Percentiles rank a stretch among this genome's conserved stretches.
Conservation (phyloP, 2,888 invertebrate genomes). For the Ormyrus nitidulus region DNA sequence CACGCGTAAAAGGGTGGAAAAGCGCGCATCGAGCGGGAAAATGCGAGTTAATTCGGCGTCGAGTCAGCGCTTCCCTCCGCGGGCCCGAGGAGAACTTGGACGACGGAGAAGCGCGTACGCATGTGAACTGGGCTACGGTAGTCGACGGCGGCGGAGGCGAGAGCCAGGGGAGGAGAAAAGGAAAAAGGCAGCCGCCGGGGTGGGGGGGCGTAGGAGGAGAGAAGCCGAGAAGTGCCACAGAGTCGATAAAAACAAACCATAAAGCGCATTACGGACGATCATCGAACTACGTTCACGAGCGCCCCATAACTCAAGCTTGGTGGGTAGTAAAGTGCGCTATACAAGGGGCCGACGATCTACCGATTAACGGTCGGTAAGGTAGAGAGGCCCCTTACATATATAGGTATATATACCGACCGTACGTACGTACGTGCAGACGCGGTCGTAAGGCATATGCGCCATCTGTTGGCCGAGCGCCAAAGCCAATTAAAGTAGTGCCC, state of each 20-base stretch:
- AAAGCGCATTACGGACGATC: slow-evolving; percentile 73
- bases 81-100: not conserved
- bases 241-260: slow-evolving; percentile 74
- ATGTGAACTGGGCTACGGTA: slow-evolving; percentile 32
- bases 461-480: slow-evolving; percentile 55
- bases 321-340: slow-evolving; percentile 62
- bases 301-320: slow-evolving; percentile 63
- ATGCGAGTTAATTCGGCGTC: slow-evolving; percentile 57
- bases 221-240: slow-evolving; percentile 33
- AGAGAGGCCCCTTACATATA: slow-evolving; percentile 58
- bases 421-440: not conserved
- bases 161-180: no score
- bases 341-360: slow-evolving; percentile 61
- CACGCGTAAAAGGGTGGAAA: slow-evolving; percentile 31
- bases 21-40: slow-evolving; percentile 61
- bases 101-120: not conserved
- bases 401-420: slow-evolving; percentile 48
- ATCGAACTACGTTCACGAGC: slow-evolving; percentile 69
- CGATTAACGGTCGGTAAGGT: slow-evolving; percentile 71
- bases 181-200: no score
- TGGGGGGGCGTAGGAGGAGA: slow-evolving; percentile 52
- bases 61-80: slow-evolving; percentile 54
- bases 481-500: slow-evolving; percentile 40
- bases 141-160: slow-evolving; percentile 30
- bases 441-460: slow-evolving; percentile 33